Evolutionary conservation across 2,113 vertebrate species (phyloP), one percentile per base, ranked within the genome.

Genomic region (Hepsetus odoe): DNA sequence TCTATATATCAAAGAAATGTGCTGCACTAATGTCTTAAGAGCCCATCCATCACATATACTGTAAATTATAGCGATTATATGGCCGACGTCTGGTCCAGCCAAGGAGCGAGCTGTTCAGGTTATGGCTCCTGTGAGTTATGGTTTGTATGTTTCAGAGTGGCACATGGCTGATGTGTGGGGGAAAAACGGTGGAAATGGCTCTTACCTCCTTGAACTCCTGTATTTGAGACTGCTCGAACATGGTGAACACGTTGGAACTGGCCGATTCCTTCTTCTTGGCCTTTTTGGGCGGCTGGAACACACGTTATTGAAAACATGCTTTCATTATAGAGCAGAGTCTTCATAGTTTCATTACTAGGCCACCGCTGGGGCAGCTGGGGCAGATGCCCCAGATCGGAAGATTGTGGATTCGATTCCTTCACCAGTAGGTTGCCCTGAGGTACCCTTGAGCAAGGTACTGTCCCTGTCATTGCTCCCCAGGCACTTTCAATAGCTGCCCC

Each of bases 151-250:
- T 76, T 67, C 3, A 30, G 35, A 67, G 42, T 67, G 14, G 53
- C 46, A 24, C 38, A 38, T 26, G 51, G 35, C 46, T 56, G 65
- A 56, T 24, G 5, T 22, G 74, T 55, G 13, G 5, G n/a, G 32
- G 62, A 30, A 56, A n/a, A 67, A 53, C 24, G 42, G 61, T n/a
- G 13, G n/a, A 61, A 61, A 61, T 42, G 40, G 16, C 86, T 64
- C 73, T 79, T 42, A 95, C 96, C 94, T 97, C 95, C 86, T 96
- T 97, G 89, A 97, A 96, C 88, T 97, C 96, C 86, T 97, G 96
- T 70, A 97, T 97, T 92, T 96, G 96, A 6, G 93, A 93, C 90
- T 97, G 95, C 86, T 97, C 96, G 73, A 96, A 97, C 95, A 95
- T 96, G 77, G 94, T 95, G 89, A 96, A 96, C 30, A 96, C 95